A percentile compares a stretch with the other conserved stretches of the same genome.
phyloP scores from a whole-genome alignment of 2,797 vertebrate species.

The Spizella passerina region DNA sequence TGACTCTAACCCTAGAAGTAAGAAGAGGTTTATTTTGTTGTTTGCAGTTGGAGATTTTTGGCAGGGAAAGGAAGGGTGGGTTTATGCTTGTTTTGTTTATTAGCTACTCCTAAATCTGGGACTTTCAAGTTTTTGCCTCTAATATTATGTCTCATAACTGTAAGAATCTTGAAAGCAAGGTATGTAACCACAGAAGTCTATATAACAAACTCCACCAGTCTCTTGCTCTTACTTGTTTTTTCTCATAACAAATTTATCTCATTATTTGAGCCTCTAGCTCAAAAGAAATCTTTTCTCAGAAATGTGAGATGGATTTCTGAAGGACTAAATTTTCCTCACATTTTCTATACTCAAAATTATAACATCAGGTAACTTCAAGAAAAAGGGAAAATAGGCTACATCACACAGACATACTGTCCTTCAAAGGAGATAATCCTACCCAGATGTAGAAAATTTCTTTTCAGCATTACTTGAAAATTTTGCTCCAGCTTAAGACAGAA shows the following conservation, averaged over 20 bases:
- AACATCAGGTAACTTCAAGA: not conserved
- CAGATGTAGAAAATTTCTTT: not conserved
- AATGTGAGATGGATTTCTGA: not conserved
- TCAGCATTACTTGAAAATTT: not conserved
- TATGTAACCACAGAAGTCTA: not conserved
- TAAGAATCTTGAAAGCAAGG: conserved; percentile 4
- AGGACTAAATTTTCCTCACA: not conserved
- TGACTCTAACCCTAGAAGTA: not conserved
- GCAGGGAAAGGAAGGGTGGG: too few relatives aligned
- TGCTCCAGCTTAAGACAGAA: not conserved
- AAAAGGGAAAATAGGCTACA: not conserved
- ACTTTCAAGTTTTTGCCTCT: not conserved
- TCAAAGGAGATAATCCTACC: not conserved
- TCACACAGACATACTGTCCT: rapidly evolving
- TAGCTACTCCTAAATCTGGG: not conserved
- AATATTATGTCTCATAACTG: not conserved
- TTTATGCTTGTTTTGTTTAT: not conserved
- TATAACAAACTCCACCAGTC: not conserved
- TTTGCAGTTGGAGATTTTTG: not conserved
- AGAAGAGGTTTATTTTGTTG: not conserved
- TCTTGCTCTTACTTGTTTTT: not conserved
- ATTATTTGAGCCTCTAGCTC: not conserved
- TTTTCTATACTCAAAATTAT: not conserved
- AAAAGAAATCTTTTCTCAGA: not conserved
- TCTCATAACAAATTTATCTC: not conserved